Percentiles rank a stretch among this genome's conserved stretches.
Evolutionary conservation across 2,888 invertebrate genomes (phyloP).

Genomic region (Dorcus parallelipipedus): DNA sequence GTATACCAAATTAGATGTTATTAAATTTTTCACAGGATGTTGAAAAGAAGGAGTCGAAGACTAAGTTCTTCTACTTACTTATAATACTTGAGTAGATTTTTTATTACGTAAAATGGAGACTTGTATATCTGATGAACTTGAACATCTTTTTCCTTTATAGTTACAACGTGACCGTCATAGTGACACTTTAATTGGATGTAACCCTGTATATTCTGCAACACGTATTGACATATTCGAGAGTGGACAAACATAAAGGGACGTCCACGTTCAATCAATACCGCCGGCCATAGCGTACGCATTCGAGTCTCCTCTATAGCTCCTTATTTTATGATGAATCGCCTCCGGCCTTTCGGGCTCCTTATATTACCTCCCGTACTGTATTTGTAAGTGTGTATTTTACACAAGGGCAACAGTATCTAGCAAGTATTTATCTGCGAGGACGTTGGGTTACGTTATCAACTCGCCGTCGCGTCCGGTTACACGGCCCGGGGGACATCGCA

Average conservation of each 20-base stretch:
- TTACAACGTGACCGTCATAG: too few relatives aligned
- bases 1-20: too few relatives aligned
- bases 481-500: background rate
- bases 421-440: constrained; percentile 1
- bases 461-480: constrained; percentile 1
- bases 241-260: constrained; percentile 28
- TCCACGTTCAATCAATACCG: constrained; percentile 25
- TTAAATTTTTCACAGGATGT: too few relatives aligned
- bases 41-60: too few relatives aligned
- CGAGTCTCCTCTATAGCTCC: constrained; percentile 17
- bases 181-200: too few relatives aligned
- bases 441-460: background rate
- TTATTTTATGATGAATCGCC: constrained; percentile 28
- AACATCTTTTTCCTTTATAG: too few relatives aligned
- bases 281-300: background rate
- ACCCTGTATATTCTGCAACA: background rate
- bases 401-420: constrained; percentile 2
- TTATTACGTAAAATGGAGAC: too few relatives aligned
- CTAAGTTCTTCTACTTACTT: too few relatives aligned
- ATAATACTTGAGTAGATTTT: too few relatives aligned
- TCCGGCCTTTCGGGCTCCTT: constrained; percentile 20
- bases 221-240: constrained; percentile 24
- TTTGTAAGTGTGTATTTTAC: constrained; percentile 16
- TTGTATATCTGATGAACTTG: too few relatives aligned
- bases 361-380: constrained; percentile 18